Conservation (phyloP, 2,888 invertebrate species). For the Elegia similella region DNA sequence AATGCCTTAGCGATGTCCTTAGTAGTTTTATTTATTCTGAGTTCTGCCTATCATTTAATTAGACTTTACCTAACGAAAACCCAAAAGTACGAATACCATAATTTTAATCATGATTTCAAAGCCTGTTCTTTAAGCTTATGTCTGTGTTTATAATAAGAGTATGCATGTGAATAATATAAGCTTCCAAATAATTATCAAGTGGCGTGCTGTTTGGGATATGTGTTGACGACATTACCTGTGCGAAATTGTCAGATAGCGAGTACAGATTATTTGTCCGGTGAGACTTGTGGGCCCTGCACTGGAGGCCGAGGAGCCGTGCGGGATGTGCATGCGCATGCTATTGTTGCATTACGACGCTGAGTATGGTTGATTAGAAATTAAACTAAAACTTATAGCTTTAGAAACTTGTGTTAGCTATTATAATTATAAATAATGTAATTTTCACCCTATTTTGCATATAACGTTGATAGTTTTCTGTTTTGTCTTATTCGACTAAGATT, state of each 20-base stretch:
- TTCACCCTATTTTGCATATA: not conserved
- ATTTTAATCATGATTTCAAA: not conserved
- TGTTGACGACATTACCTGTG: constrained; percentile 26
- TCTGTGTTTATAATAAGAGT: constrained; percentile 39
- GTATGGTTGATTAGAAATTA: constrained; percentile 15
- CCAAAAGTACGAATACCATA: not conserved
- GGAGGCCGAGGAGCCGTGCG: not conserved
- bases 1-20: not conserved
- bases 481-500: not conserved
- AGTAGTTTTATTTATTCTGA: not conserved
- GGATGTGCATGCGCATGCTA: not conserved
- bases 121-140: constrained; percentile 6
- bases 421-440: constrained; percentile 12
- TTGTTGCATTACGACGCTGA: constrained; percentile 9
- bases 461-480: not conserved
- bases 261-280: not conserved
- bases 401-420: constrained; percentile 8
- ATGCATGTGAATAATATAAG: constrained; percentile 29
- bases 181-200: constrained; percentile 26
- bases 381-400: constrained; percentile 12
- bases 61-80: not conserved
- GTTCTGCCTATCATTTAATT: not conserved
- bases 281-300: not conserved
- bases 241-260: constrained; percentile 28
- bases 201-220: not conserved